A percentile compares a stretch with the other conserved stretches of the same genome.
Conservation (phyloP, 1,140 invertebrate genomes). For the Musca domestica region DNA sequence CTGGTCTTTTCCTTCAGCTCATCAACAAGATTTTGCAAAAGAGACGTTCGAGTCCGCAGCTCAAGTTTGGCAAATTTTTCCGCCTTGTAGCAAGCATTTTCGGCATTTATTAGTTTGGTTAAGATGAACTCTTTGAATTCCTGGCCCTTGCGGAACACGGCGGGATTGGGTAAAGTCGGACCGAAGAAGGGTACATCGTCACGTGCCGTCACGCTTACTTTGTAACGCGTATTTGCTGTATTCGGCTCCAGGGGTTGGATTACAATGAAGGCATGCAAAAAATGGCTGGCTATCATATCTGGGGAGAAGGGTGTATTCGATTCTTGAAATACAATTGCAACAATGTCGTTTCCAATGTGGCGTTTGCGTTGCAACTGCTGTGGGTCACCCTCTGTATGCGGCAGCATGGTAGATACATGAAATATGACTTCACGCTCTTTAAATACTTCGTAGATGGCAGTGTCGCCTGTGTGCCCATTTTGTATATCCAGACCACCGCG, state of each 20-base stretch:
- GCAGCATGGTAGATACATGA: conserved; percentile 91
- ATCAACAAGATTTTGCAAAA: conserved; percentile 83
- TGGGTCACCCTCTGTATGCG: conserved; percentile 86
- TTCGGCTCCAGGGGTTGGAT: conserved; percentile 87
- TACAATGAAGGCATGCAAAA: conserved; percentile 95
- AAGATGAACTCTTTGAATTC: conserved; percentile 95
- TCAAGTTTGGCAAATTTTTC: conserved; percentile 95
- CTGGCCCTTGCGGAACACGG: conserved; percentile 82
- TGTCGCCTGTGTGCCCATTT: conserved; percentile 90
- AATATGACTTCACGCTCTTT: conserved; percentile 93
- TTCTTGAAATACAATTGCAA: conserved; percentile 98
- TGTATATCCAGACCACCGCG: conserved; percentile 90
- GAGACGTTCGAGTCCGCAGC: conserved; percentile 81
- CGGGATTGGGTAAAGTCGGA: conserved; percentile 82
- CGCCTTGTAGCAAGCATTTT: conserved; percentile 95
- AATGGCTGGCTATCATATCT: conserved; percentile 98
- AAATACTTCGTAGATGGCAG: conserved; percentile 87
- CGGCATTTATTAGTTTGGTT: conserved; percentile 96
- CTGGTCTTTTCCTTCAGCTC: conserved; percentile 82
- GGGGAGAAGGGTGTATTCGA: conserved; percentile 96
- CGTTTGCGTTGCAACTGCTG: conserved; percentile 93
- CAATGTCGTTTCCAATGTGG: conserved; percentile 97
- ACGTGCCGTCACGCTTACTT: conserved; percentile 90
- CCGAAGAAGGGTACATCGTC: conserved; percentile 97
- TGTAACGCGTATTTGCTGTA: conserved; percentile 83